Evolutionary conservation across 2,888 invertebrate genomes (phyloP), one percentile per base, ranked within the genome.

Genomic region (Rhogogaster chlorosoma): DNA sequence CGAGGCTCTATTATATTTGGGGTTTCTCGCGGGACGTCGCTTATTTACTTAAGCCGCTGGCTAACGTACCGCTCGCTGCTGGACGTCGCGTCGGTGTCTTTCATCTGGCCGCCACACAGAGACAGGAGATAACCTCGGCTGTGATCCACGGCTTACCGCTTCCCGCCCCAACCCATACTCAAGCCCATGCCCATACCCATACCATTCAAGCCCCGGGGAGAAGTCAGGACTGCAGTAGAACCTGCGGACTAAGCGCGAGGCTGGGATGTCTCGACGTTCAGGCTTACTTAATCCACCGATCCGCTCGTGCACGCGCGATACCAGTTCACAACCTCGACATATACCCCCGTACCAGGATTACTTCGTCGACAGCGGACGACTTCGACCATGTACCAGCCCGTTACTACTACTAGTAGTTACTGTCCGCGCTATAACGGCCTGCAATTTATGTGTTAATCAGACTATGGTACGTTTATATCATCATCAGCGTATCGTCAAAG

Each of bases 21-120:
- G 77, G 77, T 45, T 77, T 77, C 77, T 77, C 87, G 86, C 85
- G 87, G 87, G 89, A 90, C 90, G 90, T 87, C 89, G 91, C 88
- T 91, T 92, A 92, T 92, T 92, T 92, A 92, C 91, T 91, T 89
- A 89, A 90, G 91, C 90, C 89, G 88, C 89, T 87, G 88, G 90
- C 90, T 92, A 92, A 92, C 91, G 90, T 90, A 92, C 90, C 90
- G 89, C 88, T 88, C 89, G 90, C 89, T 90, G 90, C 91, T 90
- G 92, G 91, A 90, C 90, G 88, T 88, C 89, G 80, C 80, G 91
- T 91, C 91, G 91, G 92, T 89, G 89, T 90, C 91, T 91, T 90
- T 89, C 89, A 89, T 91, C 89, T 89, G 88, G 78, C 88, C 89
- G 88, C 82, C 86, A 87, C 88, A 90, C 88, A 89, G 78, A 84